phyloP scores from a whole-genome alignment of 2,797 vertebrate genomes.

The Falco naumanni region DNA sequence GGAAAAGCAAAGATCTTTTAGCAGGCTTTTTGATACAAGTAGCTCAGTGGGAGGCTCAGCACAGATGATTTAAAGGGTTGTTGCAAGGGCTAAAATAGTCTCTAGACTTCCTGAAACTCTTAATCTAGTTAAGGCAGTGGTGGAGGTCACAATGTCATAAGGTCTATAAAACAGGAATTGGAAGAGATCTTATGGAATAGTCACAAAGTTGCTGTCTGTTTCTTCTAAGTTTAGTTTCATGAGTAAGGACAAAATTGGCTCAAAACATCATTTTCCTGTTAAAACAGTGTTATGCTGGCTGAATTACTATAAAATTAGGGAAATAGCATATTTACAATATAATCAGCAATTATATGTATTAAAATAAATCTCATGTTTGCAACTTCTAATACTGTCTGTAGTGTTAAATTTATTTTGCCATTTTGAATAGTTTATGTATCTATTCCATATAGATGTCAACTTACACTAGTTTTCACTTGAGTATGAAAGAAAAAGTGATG shows the following conservation, averaged over 20 bases:
- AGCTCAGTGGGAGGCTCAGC: conserved; percentile 14
- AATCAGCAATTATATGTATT: neutral
- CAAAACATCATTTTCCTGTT: neutral
- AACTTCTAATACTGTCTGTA: neutral
- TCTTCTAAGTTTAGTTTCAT: neutral
- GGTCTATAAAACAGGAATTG: neutral
- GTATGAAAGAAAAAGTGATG: neutral
- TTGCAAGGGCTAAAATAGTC: conserved; percentile 11
- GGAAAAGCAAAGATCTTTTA: neutral
- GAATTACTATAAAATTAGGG: neutral
- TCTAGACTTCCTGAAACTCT: neutral
- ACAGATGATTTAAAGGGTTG: conserved; percentile 42
- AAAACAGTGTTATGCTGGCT: neutral
- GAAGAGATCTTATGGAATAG: neutral
- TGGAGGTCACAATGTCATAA: neutral
- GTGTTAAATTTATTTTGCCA: neutral
- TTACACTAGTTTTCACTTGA: neutral
- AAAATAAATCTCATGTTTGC: neutral
- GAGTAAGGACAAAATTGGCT: neutral
- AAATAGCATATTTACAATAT: neutral
- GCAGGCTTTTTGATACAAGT: neutral
- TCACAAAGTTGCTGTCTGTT: neutral
- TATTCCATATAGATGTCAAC: neutral
- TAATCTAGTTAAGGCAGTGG: neutral
- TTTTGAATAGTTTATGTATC: neutral